Base-by-base conservation (phyloP, 2,113 vertebrate species). In the Condylura cristata region DNA sequence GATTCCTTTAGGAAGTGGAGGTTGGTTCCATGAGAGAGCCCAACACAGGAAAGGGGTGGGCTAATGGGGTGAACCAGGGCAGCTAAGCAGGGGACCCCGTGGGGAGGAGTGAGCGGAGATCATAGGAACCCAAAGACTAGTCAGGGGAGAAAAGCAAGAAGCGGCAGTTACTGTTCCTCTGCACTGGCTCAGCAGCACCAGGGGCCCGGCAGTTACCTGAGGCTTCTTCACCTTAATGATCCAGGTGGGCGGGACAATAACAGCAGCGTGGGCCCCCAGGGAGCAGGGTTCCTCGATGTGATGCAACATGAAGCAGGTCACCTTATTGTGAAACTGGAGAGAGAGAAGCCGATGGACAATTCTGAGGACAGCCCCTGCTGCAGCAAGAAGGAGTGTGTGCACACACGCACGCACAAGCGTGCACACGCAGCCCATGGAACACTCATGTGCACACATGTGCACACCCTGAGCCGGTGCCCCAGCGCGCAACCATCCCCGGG, bases 181-280 rank as follows among this genome's bases (percentile, higher is more conserved):
- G 82, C 14, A 20, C 90, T n/a, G 86, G 95, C 96, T 94, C 95
- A 53, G 86, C 95, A 96, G 96, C 96, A 96, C 90, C 96, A 95
- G 96, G 96, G 97, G 95, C 97, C 97, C 90, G 93, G 98, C 97
- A 97, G 97, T 98, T 98, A 99, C 99, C 99, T 99, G 99, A 98
- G 99, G 98, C 98, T 99, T 99, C 98, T 99, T 99, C 98, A 99
- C 99, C 99, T 99, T 99, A 98, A 99, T 99, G 98, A 99, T 99
- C 99, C 99, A 99, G n/a, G 99, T 99, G 24, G 99, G 99, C 0
- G 99, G 99, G 41, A 99, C 98, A 91, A 99, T 99, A 78, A 99
- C 99, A 93, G 99, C 99, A 7, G 99, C 99, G 1, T 99, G 99
- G 78, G 99, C 99, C 94, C 99, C 99, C 93, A 99, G 98, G 30